Conservation (phyloP, 2,797 vertebrate species). For the Acanthurus lineatus region DNA sequence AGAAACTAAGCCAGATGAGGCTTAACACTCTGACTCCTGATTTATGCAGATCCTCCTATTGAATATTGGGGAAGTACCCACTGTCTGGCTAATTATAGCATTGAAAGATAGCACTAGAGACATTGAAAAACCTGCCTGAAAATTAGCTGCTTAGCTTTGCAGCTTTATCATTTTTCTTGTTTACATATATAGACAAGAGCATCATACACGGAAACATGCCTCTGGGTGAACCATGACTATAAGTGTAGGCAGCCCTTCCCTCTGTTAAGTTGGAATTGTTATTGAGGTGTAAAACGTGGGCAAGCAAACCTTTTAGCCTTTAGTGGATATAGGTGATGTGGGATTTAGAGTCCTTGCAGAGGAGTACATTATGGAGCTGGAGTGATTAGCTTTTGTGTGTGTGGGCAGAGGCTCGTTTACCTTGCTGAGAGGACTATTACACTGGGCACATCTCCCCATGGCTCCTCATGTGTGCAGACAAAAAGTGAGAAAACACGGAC, state of each 20-base stretch:
- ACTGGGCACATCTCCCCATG: conserved; percentile 52
- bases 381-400: conserved; percentile 78
- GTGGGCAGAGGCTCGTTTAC: conserved; percentile 79
- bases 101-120: conserved; percentile 51
- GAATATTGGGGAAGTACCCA: conserved; percentile 70
- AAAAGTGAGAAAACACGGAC: conserved; percentile 52
- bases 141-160: conserved; percentile 40
- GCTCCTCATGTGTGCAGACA: conserved; percentile 58
- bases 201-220: conserved; percentile 48
- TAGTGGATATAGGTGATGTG: conserved; percentile 80
- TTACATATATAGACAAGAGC: conserved; percentile 40
- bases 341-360: conserved; percentile 76
- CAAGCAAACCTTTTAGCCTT: conserved; percentile 79
- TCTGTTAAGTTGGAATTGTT: conserved; percentile 64
- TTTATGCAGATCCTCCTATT: conserved; percentile 79
- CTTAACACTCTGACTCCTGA: conserved; percentile 74
- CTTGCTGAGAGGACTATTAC: conserved; percentile 72
- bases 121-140: conserved; percentile 43
- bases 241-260: conserved; percentile 68
- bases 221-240: conserved; percentile 25
- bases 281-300: conserved; percentile 75
- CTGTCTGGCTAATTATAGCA: conserved; percentile 76
- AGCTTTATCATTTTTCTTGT: conserved; percentile 34
- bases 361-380: conserved; percentile 77
- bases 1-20: conserved; percentile 73